These are phyloP conservation scores for Leucoptera coffeella DNA, from an alignment of 2,888 invertebrate species.

Conservation along the genomic window DNA sequence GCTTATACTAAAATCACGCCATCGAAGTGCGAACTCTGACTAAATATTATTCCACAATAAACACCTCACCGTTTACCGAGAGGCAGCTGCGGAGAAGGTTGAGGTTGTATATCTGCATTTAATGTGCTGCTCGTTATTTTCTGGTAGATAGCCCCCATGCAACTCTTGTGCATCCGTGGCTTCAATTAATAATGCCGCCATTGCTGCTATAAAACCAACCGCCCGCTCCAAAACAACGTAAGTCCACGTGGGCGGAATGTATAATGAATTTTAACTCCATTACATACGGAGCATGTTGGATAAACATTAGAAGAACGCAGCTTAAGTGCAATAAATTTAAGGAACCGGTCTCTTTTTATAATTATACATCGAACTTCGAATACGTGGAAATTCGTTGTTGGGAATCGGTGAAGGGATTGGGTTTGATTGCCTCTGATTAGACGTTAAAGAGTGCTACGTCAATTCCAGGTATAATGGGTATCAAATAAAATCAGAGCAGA, in stretches of 20 bases:
- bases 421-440: slow-evolving; percentile 50
- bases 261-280: too few relatives aligned
- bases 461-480: too few relatives aligned
- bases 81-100: slow-evolving; percentile 35
- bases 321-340: too few relatives aligned
- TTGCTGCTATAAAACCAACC: slow-evolving; percentile 35
- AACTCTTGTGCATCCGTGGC: slow-evolving; percentile 49
- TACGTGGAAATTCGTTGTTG: slow-evolving; percentile 48
- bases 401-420: slow-evolving; percentile 38
- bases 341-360: slow-evolving; percentile 47
- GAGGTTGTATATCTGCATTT: slow-evolving; percentile 18
- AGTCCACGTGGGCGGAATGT: not conserved
- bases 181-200: slow-evolving; percentile 50
- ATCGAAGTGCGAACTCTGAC: slow-evolving; percentile 2
- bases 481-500: too few relatives aligned
- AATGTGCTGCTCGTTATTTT: slow-evolving; percentile 46
- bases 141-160: slow-evolving; percentile 52
- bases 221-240: slow-evolving; percentile 2
- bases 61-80: slow-evolving; percentile 2
- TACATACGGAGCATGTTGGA: too few relatives aligned
- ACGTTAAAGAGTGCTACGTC: slow-evolving; percentile 41
- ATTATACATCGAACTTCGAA: slow-evolving; percentile 40
- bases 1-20: too few relatives aligned
- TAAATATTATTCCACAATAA: slow-evolving; percentile 4
- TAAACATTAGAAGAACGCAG: too few relatives aligned